Evolutionary conservation across 1,140 invertebrate species (phyloP), one percentile per base, ranked within the genome.

Genomic region (Drosophila teissieri): DNA sequence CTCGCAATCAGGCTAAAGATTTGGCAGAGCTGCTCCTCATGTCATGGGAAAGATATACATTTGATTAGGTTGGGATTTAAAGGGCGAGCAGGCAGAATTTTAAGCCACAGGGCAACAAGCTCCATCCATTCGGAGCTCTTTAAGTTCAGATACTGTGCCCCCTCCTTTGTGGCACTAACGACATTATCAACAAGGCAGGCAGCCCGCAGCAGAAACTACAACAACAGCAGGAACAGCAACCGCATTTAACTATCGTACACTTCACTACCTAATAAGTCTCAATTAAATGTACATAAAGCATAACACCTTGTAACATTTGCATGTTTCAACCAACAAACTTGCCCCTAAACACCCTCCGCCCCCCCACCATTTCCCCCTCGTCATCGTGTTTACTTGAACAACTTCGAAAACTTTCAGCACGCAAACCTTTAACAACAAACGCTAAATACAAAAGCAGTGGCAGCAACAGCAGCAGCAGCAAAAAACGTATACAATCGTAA

Each of bases 241-340:
- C 57, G 52, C 68, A 63, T 48, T 72, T 58, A 57, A 77, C 68
- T 64, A 79, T 61, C 58, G 49, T 58, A 56, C 80, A 83, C 67
- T 85, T 89, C 84, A 73, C 49, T 68, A 67, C 73, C 80, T 89
- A 89, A 89, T 89, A 89, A 89, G 84, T 89, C 84, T 84, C 85
- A 89, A 89, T 89, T 90, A 89, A 89, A 89, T 90, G 85, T 90
- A 89, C 84, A 89, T 89, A 89, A 89, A 90, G 57, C 75, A 90
- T 85, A 90, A 89, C 84, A 89, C 84, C 84, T 90, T 84, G 64
- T 73, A 83, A 82, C 82, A 86, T 86, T 86, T 86, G 83, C 83
- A 86, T 88, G 82, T 60, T 82, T 65, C 34, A 63, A 45, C 52
- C 58, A 44, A 55, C 58, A 58, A 57, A 51, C 53, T 34, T 24